Base-by-base conservation (phyloP, 1,140 invertebrate genomes). In the Stegodyphus dumicola region DNA sequence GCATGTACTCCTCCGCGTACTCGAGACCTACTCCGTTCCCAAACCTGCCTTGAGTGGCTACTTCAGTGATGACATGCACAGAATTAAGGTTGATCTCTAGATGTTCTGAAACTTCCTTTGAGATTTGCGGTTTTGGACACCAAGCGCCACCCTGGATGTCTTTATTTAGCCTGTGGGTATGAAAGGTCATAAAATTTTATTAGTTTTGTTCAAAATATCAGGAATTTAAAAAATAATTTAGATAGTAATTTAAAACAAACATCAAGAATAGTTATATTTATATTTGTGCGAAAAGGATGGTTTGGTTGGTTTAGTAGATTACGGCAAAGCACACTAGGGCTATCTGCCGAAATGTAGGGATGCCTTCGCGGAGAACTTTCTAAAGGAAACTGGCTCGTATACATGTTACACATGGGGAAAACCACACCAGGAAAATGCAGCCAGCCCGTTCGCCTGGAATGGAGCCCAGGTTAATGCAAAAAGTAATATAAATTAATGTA, bases 11-110 rank as follows among this genome's bases (percentile, higher is more conserved):
- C 90, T 97, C 96, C 1, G 96, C 95, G 90, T 94, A 99, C 91
- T 99, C 97, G 89, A 95, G 93, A 10, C 97, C 97, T 89, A 96
- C 94, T 87, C 97, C 97, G 91, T 98, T 97, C 56, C 96, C 97
- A 90, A 96, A 98, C 48, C 97, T 93, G 56, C 97, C 97, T 91
- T 98, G 97, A 1, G 96, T 97, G 87, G 95, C 94, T 0, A 95
- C 93, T 7, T 93, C 94, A 6, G 95, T 96, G 87, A 98, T 92
- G 73, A 96, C 93, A 89, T 95, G 94, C 75, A 96, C 92, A 67
- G 91, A 91, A 77, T 93, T 92, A 67, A 99, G 91, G 89, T 97
- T 94, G 69, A 98, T 94, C 92, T 99, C 95, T 13, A 99, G 91
- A 92, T 95, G 98, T 90, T 99, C 97, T 9, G 95, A 93, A 0